phyloP scores from a whole-genome alignment of 2,888 invertebrate species.

The Cataglyphis altisquamis region DNA sequence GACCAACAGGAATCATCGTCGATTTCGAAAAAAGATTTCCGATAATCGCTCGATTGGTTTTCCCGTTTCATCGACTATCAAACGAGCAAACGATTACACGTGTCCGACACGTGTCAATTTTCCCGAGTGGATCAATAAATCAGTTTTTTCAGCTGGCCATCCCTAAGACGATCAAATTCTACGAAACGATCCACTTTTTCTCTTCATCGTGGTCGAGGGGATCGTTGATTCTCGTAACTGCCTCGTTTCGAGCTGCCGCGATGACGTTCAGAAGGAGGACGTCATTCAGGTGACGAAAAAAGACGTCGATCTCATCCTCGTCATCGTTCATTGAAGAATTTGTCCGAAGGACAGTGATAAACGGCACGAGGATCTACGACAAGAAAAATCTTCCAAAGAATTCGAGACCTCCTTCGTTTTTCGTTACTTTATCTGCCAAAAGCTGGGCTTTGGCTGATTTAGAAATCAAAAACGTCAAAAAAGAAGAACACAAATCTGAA shows the following conservation, averaged over 20 bases:
- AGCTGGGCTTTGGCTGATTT: not conserved
- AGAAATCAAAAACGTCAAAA: conserved; percentile 1
- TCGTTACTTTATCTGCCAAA: not conserved
- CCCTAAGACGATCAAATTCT: not conserved
- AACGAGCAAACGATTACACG: conserved; percentile 8
- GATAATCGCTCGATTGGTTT: conserved; percentile 15
- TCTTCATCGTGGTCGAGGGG: conserved; percentile 5
- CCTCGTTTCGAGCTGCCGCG: conserved; percentile 12
- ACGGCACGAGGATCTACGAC: not conserved
- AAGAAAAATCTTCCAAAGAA: conserved; percentile 1
- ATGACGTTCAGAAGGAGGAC: conserved; percentile 49
- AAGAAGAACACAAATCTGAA: not conserved
- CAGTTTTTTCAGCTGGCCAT: conserved; percentile 13
- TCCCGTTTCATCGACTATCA: not conserved
- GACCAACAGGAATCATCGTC: not conserved
- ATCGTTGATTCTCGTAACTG: conserved; percentile 6
- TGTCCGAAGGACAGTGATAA: conserved; percentile 12
- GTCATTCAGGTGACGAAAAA: conserved; percentile 60
- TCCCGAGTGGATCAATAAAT: not conserved
- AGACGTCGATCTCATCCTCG: conserved; percentile 30
- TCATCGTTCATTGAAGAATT: conserved; percentile 19
- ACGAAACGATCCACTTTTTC: not conserved
- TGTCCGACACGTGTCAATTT: conserved; percentile 6
- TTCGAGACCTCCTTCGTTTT: not conserved
- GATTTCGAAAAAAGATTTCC: not conserved